These are phyloP conservation scores for Drosophila mayri DNA, from an alignment of 1,140 invertebrate genomes.

Conservation along the genomic window DNA sequence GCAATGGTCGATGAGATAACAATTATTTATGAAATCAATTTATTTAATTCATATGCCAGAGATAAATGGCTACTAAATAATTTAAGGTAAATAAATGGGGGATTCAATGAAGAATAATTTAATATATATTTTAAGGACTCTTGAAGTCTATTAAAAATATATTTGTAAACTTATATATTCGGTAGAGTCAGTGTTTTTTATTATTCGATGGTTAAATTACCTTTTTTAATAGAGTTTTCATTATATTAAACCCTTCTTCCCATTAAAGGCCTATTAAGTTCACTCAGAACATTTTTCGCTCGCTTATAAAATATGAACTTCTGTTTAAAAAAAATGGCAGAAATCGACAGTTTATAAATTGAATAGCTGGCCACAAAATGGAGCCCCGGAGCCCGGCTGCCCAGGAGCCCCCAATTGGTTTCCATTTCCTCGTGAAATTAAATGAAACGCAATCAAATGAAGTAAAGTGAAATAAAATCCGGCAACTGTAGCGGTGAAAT, in stretches of 20 bases:
- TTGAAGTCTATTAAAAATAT: neutral
- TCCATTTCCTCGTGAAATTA: conserved; percentile 42
- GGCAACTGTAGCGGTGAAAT: conserved; percentile 52
- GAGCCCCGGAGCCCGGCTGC: neutral
- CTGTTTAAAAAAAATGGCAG: neutral
- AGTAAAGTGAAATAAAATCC: conserved; percentile 51
- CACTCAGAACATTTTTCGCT: neutral
- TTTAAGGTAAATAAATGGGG: neutral
- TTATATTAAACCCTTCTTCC: neutral
- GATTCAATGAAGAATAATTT: neutral
- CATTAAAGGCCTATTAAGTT: conserved; percentile 20
- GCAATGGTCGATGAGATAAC: conserved; percentile 14
- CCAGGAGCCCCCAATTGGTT: conserved; percentile 31
- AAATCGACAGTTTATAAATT: conserved; percentile 50
- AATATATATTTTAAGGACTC: neutral
- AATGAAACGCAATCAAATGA: conserved; percentile 59
- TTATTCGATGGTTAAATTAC: too few relatives aligned
- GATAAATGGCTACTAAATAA: conserved; percentile 5
- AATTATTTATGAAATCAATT: conserved; percentile 8
- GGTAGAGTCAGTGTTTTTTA: too few relatives aligned
- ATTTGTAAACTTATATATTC: neutral
- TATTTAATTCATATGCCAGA: neutral
- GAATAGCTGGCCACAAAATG: conserved; percentile 44
- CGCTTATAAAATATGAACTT: neutral
- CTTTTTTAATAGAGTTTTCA: too few relatives aligned